These are phyloP conservation scores for Plusia festucae DNA, from an alignment of 2,888 invertebrate genomes.

Conservation along the genomic window DNA sequence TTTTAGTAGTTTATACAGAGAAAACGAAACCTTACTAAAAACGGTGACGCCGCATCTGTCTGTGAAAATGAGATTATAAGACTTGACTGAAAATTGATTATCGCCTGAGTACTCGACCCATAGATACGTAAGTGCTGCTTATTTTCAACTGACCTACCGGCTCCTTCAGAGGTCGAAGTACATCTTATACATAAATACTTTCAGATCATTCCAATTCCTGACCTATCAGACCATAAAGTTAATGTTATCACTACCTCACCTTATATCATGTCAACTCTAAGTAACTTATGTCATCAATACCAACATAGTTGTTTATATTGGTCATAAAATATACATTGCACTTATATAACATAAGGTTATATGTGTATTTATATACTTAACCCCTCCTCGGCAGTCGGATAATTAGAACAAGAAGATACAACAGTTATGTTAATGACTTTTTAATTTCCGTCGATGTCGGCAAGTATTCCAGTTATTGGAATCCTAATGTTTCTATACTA, in stretches of 20 bases:
- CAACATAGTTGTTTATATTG: not conserved
- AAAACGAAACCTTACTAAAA: too few species aligned
- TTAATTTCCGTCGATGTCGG: not conserved
- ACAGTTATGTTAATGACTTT: not conserved
- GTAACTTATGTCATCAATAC: too few species aligned
- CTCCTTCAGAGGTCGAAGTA: too few species aligned
- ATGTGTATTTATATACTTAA: too few species aligned
- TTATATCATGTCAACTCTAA: not conserved
- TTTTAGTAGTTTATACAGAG: too few species aligned
- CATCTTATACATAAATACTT: not conserved
- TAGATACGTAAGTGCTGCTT: not conserved
- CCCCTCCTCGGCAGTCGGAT: too few species aligned
- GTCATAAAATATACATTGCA: not conserved
- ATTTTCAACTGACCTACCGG: not conserved
- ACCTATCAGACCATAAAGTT: not conserved
- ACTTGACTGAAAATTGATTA: too few species aligned
- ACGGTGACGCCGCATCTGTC: too few species aligned
- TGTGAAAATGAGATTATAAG: too few species aligned
- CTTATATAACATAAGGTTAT: not conserved
- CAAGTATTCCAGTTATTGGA: not conserved
- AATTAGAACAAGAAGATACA: too few species aligned
- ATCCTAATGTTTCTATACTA: too few species aligned
- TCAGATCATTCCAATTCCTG: not conserved
- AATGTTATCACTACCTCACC: not conserved
- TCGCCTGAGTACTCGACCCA: not conserved